Conservation (phyloP, 2,888 invertebrate genomes). For the Macropis europaea region DNA sequence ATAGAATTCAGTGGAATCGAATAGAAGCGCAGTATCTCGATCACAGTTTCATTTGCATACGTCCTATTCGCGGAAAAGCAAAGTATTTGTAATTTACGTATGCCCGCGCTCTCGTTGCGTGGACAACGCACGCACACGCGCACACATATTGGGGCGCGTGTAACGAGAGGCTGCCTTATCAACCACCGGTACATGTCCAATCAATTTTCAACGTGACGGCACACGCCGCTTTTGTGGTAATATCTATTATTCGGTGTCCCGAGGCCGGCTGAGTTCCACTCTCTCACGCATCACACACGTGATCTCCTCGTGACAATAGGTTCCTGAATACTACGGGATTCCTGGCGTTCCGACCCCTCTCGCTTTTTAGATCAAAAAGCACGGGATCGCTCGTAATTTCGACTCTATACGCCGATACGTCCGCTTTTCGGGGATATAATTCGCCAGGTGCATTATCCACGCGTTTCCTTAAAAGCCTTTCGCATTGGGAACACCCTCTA, state of each 20-base stretch:
- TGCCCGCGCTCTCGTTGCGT: conserved; percentile 7
- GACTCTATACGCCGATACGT: conserved; percentile 4
- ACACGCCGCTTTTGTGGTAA: conserved; percentile 73
- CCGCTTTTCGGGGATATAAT: neutral
- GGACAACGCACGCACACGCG: too few species aligned
- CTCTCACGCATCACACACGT: conserved; percentile 70
- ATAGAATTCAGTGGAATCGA: too few species aligned
- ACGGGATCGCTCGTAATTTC: conserved; percentile 45
- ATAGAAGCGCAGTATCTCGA: too few species aligned
- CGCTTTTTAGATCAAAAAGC: conserved; percentile 54
- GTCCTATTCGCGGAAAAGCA: conserved; percentile 10
- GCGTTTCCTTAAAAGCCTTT: conserved; percentile 4
- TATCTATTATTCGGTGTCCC: conserved; percentile 73
- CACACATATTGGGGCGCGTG: conserved; percentile 31
- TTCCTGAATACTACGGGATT: conserved; percentile 62
- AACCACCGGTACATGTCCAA: conserved; percentile 68
- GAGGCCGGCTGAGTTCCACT: conserved; percentile 60
- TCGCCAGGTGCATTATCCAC: neutral
- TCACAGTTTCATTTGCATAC: too few species aligned
- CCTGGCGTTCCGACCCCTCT: conserved; percentile 50
- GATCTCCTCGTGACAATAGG: conserved; percentile 72
- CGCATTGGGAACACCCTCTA: neutral
- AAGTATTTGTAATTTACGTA: conserved; percentile 27
- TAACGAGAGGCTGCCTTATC: conserved; percentile 62
- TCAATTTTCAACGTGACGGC: conserved; percentile 72